phyloP scores from a whole-genome alignment of 2,888 invertebrate genomes.

The Callimorpha dominula region DNA sequence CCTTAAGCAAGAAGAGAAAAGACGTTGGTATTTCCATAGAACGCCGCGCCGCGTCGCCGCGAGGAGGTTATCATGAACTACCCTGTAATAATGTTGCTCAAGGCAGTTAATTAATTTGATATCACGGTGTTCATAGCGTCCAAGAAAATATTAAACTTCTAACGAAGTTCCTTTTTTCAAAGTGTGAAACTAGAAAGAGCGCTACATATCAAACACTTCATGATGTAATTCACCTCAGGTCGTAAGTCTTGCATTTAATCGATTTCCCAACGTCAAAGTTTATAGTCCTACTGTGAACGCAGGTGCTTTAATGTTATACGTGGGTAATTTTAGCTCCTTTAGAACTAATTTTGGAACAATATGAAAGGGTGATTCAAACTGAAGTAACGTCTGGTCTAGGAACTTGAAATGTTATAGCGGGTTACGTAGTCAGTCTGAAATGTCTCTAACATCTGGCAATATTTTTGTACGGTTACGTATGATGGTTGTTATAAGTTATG shows the following conservation, averaged over 20 bases:
- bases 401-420: constrained; percentile 23
- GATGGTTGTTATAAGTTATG: neutral
- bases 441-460: constrained; percentile 7
- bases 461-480: constrained; percentile 2
- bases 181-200: neutral
- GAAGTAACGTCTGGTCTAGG: constrained; percentile 31
- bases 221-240: constrained; percentile 14
- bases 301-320: constrained; percentile 39
- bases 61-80: too few species aligned
- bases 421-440: constrained; percentile 8
- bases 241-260: constrained; percentile 24
- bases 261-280: constrained; percentile 36
- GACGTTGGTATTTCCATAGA: too few species aligned
- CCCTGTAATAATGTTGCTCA: too few species aligned
- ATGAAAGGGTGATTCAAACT: constrained; percentile 44
- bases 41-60: too few species aligned
- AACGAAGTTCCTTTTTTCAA: constrained; percentile 1
- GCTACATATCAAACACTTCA: neutral
- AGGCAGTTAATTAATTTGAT: too few species aligned
- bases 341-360: constrained; percentile 48
- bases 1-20: too few species aligned
- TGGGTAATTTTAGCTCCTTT: constrained; percentile 38
- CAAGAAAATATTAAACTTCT: neutral
- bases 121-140: neutral
- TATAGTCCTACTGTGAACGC: constrained; percentile 29